phyloP scores from a whole-genome alignment of 1,140 invertebrate genomes.

The Pseudomyrmex cubaensis region DNA sequence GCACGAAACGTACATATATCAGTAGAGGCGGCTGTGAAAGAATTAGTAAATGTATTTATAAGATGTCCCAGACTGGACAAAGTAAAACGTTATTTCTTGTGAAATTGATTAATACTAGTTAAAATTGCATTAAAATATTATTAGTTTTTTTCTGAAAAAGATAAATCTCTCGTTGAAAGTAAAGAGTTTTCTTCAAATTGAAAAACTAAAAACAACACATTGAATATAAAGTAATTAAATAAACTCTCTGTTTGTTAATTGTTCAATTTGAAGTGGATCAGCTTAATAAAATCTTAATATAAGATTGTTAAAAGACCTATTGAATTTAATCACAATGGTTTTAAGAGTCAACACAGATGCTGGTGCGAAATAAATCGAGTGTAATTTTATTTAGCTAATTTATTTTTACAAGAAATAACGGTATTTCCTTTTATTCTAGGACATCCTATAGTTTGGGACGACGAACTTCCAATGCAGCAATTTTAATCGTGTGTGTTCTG shows the following conservation, averaged over 20 bases:
- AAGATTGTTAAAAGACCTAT: neutral
- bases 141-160: too few relatives aligned
- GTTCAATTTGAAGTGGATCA: neutral
- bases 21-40: neutral
- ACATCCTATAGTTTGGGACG: neutral
- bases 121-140: too few relatives aligned
- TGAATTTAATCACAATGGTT: neutral
- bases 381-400: too few relatives aligned
- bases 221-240: conserved; percentile 6
- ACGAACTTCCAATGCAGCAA: conserved; percentile 8
- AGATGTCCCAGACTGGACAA: neutral
- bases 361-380: too few relatives aligned
- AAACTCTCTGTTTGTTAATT: neutral
- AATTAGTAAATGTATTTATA: conserved; percentile 1
- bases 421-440: neutral
- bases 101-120: conserved; percentile 2
- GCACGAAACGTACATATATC: neutral
- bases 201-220: too few relatives aligned
- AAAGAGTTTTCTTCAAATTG: neutral
- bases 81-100: conserved; percentile 4
- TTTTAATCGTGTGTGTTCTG: conserved; percentile 28
- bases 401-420: neutral
- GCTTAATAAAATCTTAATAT: neutral
- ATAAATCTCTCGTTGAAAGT: neutral
- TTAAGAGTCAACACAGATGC: too few relatives aligned